Evolutionary conservation across 2,888 invertebrate genomes (phyloP), one percentile per base, ranked within the genome.

Genomic region (Rapana venosa): DNA sequence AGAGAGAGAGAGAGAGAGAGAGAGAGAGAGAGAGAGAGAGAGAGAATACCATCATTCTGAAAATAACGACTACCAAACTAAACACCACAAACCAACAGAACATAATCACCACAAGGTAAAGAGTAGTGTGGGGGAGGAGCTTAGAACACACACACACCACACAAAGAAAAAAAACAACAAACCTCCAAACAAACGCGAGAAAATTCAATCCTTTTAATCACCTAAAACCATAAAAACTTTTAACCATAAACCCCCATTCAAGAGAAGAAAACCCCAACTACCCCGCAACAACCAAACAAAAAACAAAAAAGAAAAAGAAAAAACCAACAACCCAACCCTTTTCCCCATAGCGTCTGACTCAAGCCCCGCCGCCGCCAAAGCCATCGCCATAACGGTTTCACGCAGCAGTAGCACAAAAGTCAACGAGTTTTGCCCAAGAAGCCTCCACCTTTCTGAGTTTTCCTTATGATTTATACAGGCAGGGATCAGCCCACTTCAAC

Each of bases 1-100:
- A 77, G 74, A 74, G 74, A 74, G 74, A 74, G 74, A n/a, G 74
- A 74, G 74, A n/a, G n/a, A 74, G 74, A 74, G 74, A 74, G 74
- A 74, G 74, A 74, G 74, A 74, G 74, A 74, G 74, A n/a, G n/a
- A 74, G n/a, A n/a, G 74, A 74, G 22, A 74, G n/a, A n/a, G 74
- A 74, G 26, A 26, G 56, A 47, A 47, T 47, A 47, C 8, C 47
- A 47, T 47, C 47, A 47, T 47, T 47, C 47, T 5, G 47, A 47
- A 47, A 47, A 47, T 8, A 47, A 47, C 2, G 4, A 47, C 47
- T 47, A n/a, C 8, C 47, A 47, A 47, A 47, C 47, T 47, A 47
- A 47, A 47, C 47, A 8, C 47, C 8, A 47, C 47, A 5, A 47
- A 47, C 47, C 47, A 47, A 47, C 47, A 47, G 2, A 47, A n/a